Evolutionary conservation across 2,888 invertebrate species (phyloP), one percentile per base, ranked within the genome.

Genomic region (Callyntrura guangdongensis): DNA sequence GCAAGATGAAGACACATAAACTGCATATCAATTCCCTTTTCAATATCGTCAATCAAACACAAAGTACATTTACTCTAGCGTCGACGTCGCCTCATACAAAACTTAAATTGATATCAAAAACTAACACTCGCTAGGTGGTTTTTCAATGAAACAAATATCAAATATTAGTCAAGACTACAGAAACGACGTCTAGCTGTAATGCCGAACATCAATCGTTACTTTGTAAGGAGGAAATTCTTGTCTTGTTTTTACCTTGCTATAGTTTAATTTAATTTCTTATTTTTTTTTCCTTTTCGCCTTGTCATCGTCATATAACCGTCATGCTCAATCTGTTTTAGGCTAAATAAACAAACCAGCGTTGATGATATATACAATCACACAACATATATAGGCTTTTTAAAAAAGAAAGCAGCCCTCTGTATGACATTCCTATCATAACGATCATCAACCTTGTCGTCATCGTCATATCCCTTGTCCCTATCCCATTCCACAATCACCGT

Each of bases 401-500:
- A 85, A 85, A 85, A 85, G 85, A 85, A 85, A 85, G 72, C 72
- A 72, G 20, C 36, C 22, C 3, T 22, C 3, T 61, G 61, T n/a
- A 69, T 69, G 69, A 36, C 69, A 69, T 36, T 69, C 36, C 69
- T 61, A 61, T 61, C 61, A 61, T 61, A n/a, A 17, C 27, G 25
- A 74, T 74, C 59, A 85, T 72, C 85, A 85, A 85, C 59, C 74
- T 85, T 85, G 85, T 72, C 74, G 27, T 85, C 85, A 72, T 74
- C 85, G 53, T 74, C 69, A 49, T 84, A 20, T 47, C 69, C 69
- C 17, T 25, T 64, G 27, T 1, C 11, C 36, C 36, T 36, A 36
- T 36, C 36, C 36, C 36, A 36, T 36, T 25, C 11, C 11, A 4
- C 64, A 64, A 27, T 14, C 25, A 1, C 11, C 64, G 27, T 27